These are phyloP conservation scores for Acrobasis repandana DNA, from an alignment of 2,888 invertebrate species.

Conservation along the genomic window DNA sequence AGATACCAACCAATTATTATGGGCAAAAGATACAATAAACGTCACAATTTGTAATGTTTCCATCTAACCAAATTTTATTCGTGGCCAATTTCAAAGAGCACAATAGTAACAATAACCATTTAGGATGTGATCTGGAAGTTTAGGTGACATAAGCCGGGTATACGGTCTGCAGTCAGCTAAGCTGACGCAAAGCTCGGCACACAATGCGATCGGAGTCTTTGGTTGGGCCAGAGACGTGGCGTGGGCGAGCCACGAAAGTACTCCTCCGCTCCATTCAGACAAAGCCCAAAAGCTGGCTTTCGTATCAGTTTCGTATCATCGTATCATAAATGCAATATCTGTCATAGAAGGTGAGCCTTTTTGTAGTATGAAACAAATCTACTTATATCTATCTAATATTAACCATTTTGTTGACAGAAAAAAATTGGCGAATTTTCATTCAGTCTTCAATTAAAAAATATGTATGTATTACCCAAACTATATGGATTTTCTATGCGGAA, in stretches of 20 bases:
- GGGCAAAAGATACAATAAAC: background rate
- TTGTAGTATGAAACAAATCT: background rate
- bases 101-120: background rate
- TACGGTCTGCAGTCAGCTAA: conserved; percentile 36
- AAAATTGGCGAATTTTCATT: too few species aligned
- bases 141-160: conserved; percentile 35
- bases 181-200: conserved; percentile 53
- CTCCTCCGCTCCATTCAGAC: conserved; percentile 2
- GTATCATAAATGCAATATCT: background rate
- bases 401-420: too few species aligned
- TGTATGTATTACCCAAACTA: too few species aligned
- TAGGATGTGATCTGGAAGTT: conserved; percentile 35
- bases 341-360: background rate
- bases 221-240: conserved; percentile 49
- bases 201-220: conserved; percentile 50
- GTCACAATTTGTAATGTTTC: conserved; percentile 2
- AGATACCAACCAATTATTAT: too few species aligned
- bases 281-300: background rate
- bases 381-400: background rate
- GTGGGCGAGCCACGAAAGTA: conserved; percentile 54
- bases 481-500: too few species aligned
- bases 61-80: background rate
- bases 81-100: background rate
- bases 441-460: too few species aligned
- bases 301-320: background rate